phyloP scores from a whole-genome alignment of 2,888 invertebrate species.

The Acanthosepion esculentum region DNA sequence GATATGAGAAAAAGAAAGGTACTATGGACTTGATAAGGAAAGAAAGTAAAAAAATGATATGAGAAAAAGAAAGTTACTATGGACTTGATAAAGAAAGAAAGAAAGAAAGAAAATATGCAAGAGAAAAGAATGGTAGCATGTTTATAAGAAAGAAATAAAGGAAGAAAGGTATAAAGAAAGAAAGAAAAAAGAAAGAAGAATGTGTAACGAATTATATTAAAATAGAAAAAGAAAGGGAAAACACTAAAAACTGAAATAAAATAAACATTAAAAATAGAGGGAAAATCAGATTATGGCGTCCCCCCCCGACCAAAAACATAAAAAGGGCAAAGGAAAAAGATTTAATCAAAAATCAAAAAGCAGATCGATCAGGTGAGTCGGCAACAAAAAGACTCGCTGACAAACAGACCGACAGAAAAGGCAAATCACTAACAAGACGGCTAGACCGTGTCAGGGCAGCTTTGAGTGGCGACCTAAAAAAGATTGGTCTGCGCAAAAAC shows the following conservation, averaged over 20 bases:
- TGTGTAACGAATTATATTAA: neutral
- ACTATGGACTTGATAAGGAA: neutral
- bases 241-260: neutral
- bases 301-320: neutral
- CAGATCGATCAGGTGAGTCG: neutral
- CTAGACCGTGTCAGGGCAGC: neutral
- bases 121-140: neutral
- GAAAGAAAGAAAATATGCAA: neutral
- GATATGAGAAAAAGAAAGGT: neutral
- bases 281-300: neutral
- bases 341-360: neutral
- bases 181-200: neutral
- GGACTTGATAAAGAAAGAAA: neutral
- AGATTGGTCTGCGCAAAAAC: neutral
- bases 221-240: neutral
- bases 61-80: neutral
- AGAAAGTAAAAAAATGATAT: neutral
- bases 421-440: neutral
- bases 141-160: neutral
- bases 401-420: neutral
- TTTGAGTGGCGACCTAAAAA: neutral
- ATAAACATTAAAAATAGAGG: neutral
- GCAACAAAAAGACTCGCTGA: neutral
- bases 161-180: neutral
- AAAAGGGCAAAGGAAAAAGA: neutral